Conservation (phyloP, 2,888 invertebrate species). For the Pyralis farinalis region DNA sequence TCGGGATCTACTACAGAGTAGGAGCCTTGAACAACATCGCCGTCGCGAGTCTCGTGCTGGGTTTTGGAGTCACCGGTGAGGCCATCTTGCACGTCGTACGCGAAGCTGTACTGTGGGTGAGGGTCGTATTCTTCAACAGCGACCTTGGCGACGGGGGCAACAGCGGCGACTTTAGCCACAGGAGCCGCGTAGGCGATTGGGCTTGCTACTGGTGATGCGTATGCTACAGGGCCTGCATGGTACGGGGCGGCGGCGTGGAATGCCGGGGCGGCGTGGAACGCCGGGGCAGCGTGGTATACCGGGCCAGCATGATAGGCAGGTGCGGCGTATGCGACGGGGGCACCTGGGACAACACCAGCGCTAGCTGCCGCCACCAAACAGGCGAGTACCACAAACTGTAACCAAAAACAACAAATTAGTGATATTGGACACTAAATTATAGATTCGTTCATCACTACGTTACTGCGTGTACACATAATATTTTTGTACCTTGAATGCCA, state of each 20-base stretch:
- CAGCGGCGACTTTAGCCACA: slow-evolving; percentile 37
- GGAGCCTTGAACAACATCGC: slow-evolving; percentile 71
- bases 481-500: slow-evolving; percentile 69
- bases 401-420: slow-evolving; percentile 20
- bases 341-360: slow-evolving; percentile 53
- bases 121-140: slow-evolving; percentile 53
- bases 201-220: slow-evolving; percentile 41
- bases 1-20: slow-evolving; percentile 80
- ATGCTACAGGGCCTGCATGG: slow-evolving; percentile 48
- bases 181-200: slow-evolving; percentile 44
- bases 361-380: slow-evolving; percentile 59
- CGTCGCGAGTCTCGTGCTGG: slow-evolving; percentile 69
- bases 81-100: slow-evolving; percentile 79
- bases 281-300: slow-evolving; percentile 30
- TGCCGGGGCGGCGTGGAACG: slow-evolving; percentile 37
- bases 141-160: slow-evolving; percentile 40
- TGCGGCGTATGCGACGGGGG: slow-evolving; percentile 38
- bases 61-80: slow-evolving; percentile 72
- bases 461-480: slow-evolving; percentile 12
- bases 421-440: background rate
- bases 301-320: slow-evolving; percentile 29
- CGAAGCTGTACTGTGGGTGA: slow-evolving; percentile 68
- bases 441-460: slow-evolving; percentile 19
- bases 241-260: slow-evolving; percentile 29
- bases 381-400: slow-evolving; percentile 58